A percentile compares a stretch with the other conserved stretches of the same genome.
Evolutionary conservation across 2,797 vertebrate species (phyloP).

Genomic region (Manis pentadactyla): DNA sequence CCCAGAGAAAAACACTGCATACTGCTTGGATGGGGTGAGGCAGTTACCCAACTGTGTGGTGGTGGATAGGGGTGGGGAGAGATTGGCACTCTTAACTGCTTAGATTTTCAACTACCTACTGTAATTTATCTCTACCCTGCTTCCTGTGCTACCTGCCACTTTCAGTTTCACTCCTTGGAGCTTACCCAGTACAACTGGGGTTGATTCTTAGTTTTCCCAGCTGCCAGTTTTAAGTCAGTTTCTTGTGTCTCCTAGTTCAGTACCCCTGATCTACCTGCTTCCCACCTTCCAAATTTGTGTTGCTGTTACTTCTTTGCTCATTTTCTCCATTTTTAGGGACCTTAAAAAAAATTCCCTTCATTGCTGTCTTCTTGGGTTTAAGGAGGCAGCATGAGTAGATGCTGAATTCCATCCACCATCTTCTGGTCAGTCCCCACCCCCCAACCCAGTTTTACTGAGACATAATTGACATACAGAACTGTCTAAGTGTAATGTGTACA

Average conservation of each 20-base stretch:
- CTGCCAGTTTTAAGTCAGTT: not conserved
- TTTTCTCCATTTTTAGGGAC: not conserved
- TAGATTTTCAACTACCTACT: not conserved
- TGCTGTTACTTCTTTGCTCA: not conserved
- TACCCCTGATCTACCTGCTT: not conserved
- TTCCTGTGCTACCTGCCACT: not conserved
- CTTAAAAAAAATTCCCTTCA: not conserved
- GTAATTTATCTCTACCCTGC: too few species aligned
- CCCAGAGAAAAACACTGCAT: not conserved
- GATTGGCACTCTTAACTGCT: not conserved
- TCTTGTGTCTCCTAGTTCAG: not conserved
- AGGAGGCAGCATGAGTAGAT: not conserved
- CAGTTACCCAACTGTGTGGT: not conserved
- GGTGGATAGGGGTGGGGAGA: not conserved
- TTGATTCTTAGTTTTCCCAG: not conserved
- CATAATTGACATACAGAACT: not conserved
- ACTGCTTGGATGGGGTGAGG: not conserved
- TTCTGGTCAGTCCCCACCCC: not conserved
- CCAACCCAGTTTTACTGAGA: not conserved
- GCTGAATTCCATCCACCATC: not conserved
- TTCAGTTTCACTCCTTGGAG: not conserved
- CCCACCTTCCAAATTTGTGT: fast-evolving
- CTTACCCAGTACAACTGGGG: not conserved
- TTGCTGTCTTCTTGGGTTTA: not conserved
- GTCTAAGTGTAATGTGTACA: not conserved